Evolutionary conservation across 2,113 vertebrate genomes (phyloP).

Genomic region (Nesogale talazaci): DNA sequence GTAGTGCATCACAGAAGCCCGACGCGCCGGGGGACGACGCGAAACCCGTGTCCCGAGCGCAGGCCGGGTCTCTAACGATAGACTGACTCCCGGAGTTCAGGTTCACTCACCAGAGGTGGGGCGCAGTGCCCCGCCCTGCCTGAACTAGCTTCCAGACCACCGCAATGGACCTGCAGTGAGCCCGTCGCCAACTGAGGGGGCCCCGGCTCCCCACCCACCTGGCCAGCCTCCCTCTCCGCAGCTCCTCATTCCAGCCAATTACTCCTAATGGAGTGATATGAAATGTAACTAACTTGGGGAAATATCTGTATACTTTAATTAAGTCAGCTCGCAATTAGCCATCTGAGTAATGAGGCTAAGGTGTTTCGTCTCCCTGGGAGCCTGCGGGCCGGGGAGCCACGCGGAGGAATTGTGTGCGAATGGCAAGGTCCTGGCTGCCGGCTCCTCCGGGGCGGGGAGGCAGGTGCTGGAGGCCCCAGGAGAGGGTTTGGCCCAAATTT

Average conservation of each 20-base stretch:
- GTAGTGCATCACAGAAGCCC: background rate
- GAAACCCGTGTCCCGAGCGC: background rate
- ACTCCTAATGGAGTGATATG: constrained; percentile 88
- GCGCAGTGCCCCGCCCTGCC: background rate
- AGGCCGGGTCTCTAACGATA: background rate
- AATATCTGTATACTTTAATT: constrained; percentile 88
- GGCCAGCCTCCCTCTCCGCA: constrained; percentile 73
- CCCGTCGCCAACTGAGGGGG: background rate
- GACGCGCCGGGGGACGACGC: too few relatives aligned
- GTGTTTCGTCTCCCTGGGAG: constrained; percentile 79
- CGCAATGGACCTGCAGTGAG: background rate
- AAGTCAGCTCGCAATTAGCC: constrained; percentile 89
- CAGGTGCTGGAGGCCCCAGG: constrained; percentile 58
- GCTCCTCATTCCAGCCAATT: constrained; percentile 86
- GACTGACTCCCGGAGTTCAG: background rate
- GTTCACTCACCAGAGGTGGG: background rate
- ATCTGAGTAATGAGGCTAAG: constrained; percentile 87
- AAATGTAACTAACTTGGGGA: constrained; percentile 88
- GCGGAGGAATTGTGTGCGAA: constrained; percentile 35
- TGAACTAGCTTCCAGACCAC: background rate
- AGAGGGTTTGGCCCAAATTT: constrained; percentile 68
- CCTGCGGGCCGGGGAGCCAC: background rate
- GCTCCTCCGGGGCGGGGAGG: background rate
- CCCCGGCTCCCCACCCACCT: constrained; percentile 79
- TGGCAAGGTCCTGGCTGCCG: background rate